A percentile compares a stretch with the other conserved stretches of the same genome.
These are phyloP conservation scores for Gallinago paraguaiae DNA, from an alignment of 2,113 vertebrate genomes.

Conservation along the genomic window DNA sequence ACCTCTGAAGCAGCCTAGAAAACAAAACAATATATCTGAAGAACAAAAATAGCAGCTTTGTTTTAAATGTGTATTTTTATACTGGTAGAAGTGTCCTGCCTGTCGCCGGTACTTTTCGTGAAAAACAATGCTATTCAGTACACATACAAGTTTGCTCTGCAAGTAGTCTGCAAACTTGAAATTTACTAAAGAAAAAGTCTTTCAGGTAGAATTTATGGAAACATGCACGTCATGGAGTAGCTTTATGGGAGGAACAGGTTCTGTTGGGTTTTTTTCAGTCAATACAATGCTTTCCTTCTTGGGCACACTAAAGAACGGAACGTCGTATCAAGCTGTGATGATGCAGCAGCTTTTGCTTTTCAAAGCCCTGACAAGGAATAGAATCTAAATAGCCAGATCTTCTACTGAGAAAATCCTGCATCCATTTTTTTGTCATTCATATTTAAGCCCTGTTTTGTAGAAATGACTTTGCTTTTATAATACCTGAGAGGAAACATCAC, in stretches of 20 bases:
- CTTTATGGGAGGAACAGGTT: background rate
- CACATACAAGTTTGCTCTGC: background rate
- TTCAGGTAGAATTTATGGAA: background rate
- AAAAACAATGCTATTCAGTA: background rate
- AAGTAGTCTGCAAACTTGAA: background rate
- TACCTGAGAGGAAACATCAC: background rate
- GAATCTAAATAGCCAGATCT: background rate
- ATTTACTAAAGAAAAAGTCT: background rate
- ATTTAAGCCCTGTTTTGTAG: background rate
- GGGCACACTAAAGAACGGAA: background rate
- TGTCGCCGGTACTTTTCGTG: background rate
- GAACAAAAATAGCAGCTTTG: background rate
- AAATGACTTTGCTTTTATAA: background rate
- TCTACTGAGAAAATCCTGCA: background rate
- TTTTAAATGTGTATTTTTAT: background rate
- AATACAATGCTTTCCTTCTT: background rate
- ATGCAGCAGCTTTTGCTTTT: background rate
- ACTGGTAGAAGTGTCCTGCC: background rate
- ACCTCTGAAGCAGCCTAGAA: background rate
- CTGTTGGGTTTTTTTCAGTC: background rate
- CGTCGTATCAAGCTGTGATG: fast-evolving
- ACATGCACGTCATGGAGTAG: background rate
- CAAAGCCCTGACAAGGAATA: background rate
- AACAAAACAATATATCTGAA: background rate
- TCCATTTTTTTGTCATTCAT: background rate